Percentiles rank a stretch among this genome's conserved stretches.
Evolutionary conservation across 2,888 invertebrate genomes (phyloP).

Genomic region (Calameuta idolon): DNA sequence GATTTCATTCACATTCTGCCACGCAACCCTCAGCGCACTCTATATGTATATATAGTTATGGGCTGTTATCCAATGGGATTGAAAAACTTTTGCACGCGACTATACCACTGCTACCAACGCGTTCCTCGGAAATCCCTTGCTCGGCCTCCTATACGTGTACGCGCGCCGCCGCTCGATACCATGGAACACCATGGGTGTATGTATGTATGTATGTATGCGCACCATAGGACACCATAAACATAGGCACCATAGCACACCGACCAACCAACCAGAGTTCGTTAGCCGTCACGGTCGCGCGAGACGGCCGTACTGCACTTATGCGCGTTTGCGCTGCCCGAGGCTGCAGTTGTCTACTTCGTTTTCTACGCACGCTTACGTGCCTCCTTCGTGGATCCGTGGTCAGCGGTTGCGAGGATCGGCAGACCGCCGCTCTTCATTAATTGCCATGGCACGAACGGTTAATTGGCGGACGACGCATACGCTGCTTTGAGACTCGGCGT

Average conservation of each 20-base stretch:
- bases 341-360: not conserved
- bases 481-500: too few species aligned
- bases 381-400: too few species aligned
- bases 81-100: constrained; percentile 21
- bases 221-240: not conserved
- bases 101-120: constrained; percentile 17
- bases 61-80: too few species aligned
- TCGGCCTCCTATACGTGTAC: constrained; percentile 16
- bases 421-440: too few species aligned
- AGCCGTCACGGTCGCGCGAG: constrained; percentile 57
- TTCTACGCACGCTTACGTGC: constrained; percentile 1
- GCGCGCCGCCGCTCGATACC: constrained; percentile 46
- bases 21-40: too few species aligned
- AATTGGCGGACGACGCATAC: too few species aligned
- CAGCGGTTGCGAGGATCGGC: too few species aligned
- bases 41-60: too few species aligned
- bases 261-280: constrained; percentile 52
- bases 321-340: too few species aligned
- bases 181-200: constrained; percentile 13
- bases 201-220: too few species aligned
- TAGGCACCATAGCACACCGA: not conserved
- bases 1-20: too few species aligned
- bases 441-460: too few species aligned
- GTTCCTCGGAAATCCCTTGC: constrained; percentile 9
- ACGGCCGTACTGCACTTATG: constrained; percentile 13